Evolutionary conservation across 2,113 vertebrate species (phyloP), one percentile per base, ranked within the genome.

Genomic region (Pedetes capensis): DNA sequence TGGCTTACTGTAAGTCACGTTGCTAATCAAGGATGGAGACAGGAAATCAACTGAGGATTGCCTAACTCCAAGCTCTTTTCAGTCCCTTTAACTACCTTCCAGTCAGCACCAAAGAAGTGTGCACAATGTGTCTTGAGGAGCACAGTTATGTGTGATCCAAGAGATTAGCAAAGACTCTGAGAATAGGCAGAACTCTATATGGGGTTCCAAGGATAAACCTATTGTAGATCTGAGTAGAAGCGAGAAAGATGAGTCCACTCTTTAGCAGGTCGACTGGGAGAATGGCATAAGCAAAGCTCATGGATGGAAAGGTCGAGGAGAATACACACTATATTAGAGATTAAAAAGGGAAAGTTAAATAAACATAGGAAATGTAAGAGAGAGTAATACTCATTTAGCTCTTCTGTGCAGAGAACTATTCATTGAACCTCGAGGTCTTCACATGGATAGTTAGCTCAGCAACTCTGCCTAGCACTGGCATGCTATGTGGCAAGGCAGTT

Each of bases 41-140:
- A 82, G 57, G 44, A 92, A 95, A 72, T 89, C 53, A 92, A n/a
- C 23, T 9, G 6, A 93, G 61, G 32, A 80, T 68, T 81, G n/a
- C 49, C 42, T 55, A 87, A 66, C 17, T 93, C 66, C 87, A 95
- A 86, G 47, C 57, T 57, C 44, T 86, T 92, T 78, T 64, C 39
- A 74, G 2, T 87, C 42, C 89, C 63, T 42, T 91, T 44, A 87
- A 90, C 23, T 69, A 34, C 14, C 37, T 93, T 25, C 42, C 76
- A 87, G 25, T 64, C 76, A 92, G 55, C 29, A 84, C 17, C 66
- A 47, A 75, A 79, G 55, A 63, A 69, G 37, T 34, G 32, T 44
- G 91, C 18, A 29, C 57, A 42, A 13, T 53, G n/a, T 74, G 76
- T 66, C 17, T n/a, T 29, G 42, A 63, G 32, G 44, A 47, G 63